phyloP scores from a whole-genome alignment of 2,888 invertebrate species.

The Parelbella ahira region DNA sequence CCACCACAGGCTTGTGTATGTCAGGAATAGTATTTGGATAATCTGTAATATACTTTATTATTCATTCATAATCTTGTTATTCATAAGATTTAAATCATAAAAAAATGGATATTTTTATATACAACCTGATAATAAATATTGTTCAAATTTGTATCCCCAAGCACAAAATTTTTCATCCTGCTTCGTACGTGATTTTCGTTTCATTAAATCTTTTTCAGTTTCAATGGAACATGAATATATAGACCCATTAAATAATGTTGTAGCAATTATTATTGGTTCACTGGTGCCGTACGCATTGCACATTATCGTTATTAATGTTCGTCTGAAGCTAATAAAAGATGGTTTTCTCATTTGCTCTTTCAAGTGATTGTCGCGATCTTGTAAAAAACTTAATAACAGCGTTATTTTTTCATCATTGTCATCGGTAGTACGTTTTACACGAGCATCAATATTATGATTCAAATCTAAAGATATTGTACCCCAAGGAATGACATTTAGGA shows the following conservation, averaged over 20 bases:
- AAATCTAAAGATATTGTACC: slow-evolving; percentile 32
- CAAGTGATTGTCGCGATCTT: slow-evolving; percentile 31
- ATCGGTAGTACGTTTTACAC: slow-evolving; percentile 39
- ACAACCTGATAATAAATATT: slow-evolving; percentile 42
- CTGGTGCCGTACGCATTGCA: slow-evolving; percentile 32
- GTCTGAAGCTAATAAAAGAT: slow-evolving; percentile 39
- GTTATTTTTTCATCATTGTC: slow-evolving; percentile 40
- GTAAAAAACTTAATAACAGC: slow-evolving; percentile 37
- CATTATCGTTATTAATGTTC: slow-evolving; percentile 43
- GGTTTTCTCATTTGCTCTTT: slow-evolving; percentile 24
- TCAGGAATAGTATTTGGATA: slow-evolving; percentile 33
- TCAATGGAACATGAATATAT: slow-evolving; percentile 41
- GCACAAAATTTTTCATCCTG: slow-evolving; percentile 32
- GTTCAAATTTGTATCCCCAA: slow-evolving; percentile 35
- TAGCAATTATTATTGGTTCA: slow-evolving; percentile 34
- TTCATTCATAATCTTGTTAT: too few species aligned
- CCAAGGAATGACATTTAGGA: slow-evolving; percentile 33
- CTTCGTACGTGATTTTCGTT: slow-evolving; percentile 26
- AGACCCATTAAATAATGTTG: slow-evolving; percentile 37
- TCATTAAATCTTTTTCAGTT: slow-evolving; percentile 29
- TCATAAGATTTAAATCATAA: too few species aligned
- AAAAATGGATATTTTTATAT: too few species aligned
- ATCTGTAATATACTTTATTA: slow-evolving; percentile 41
- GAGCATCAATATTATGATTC: slow-evolving; percentile 38
- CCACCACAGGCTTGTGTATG: slow-evolving; percentile 38